These are phyloP conservation scores for Pandemis heparana DNA, from an alignment of 2,888 invertebrate genomes.

Conservation along the genomic window DNA sequence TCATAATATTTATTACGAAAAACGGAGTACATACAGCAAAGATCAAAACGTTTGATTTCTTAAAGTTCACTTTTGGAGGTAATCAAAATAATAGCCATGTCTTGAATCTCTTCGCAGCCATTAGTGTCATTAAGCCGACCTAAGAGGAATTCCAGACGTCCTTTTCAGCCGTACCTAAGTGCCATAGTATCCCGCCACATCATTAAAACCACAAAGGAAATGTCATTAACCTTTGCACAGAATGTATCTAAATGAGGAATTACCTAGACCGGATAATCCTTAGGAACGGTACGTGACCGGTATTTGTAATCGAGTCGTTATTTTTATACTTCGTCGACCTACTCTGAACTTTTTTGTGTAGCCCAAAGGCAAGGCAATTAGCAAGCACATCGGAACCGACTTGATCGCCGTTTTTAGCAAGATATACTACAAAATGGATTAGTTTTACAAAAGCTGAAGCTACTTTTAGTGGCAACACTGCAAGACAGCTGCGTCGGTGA, in stretches of 20 bases:
- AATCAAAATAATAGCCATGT: slow-evolving; percentile 6
- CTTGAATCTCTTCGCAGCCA: slow-evolving; percentile 5
- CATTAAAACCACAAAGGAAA: slow-evolving; percentile 36
- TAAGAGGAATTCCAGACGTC: slow-evolving; percentile 24
- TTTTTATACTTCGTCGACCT: background rate
- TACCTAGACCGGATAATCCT: slow-evolving; percentile 15
- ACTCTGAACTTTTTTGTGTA: too few relatives aligned
- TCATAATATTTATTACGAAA: background rate
- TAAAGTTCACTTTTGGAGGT: background rate
- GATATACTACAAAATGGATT: too few relatives aligned
- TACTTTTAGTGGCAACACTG: too few relatives aligned
- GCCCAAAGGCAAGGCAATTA: too few relatives aligned
- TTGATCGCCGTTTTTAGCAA: too few relatives aligned
- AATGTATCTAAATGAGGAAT: slow-evolving; percentile 17
- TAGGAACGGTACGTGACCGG: background rate
- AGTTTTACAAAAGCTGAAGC: too few relatives aligned
- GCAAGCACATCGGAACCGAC: too few relatives aligned
- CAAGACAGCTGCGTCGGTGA: too few relatives aligned
- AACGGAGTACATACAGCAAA: background rate
- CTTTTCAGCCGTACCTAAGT: slow-evolving; percentile 26
- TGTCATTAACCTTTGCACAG: slow-evolving; percentile 29
- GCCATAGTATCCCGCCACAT: slow-evolving; percentile 28
- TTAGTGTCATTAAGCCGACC: slow-evolving; percentile 21
- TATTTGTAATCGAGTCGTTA: background rate
- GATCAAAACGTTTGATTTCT: background rate